These are phyloP conservation scores for Cynocephalus volans DNA, from an alignment of 2,113 vertebrate genomes.

Conservation along the genomic window DNA sequence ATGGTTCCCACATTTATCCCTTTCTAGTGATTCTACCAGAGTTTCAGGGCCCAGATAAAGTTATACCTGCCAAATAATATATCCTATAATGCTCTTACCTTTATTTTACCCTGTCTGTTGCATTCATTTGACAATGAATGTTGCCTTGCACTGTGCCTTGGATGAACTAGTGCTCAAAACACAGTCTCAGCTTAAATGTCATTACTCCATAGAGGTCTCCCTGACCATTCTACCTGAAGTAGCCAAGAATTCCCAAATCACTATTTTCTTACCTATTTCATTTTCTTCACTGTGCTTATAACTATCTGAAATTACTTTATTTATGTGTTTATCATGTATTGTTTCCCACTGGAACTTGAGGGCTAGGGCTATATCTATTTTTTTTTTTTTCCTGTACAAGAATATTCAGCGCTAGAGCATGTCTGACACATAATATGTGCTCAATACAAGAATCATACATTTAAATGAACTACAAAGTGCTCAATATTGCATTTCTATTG, in stretches of 20 bases:
- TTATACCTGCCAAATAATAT: neutral
- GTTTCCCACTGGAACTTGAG: neutral
- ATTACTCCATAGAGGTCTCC: neutral
- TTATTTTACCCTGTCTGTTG: neutral
- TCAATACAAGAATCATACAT: neutral
- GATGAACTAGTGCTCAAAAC: neutral
- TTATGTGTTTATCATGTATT: neutral
- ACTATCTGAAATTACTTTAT: neutral
- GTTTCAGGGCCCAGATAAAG: neutral
- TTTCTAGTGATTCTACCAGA: neutral
- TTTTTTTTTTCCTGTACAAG: neutral
- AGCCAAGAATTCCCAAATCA: neutral
- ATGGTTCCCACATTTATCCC: neutral
- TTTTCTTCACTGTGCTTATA: neutral
- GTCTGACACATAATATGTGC: neutral
- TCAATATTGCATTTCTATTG: neutral
- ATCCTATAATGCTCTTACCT: neutral
- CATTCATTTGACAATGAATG: neutral
- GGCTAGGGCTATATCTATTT: neutral
- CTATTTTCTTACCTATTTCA: conserved; percentile 2
- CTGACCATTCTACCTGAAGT: neutral
- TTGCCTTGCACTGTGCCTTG: neutral
- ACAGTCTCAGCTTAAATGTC: neutral
- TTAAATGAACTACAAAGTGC: neutral
- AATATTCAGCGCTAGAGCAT: neutral